Evolutionary conservation across 2,888 invertebrate species (phyloP).

Genomic region (Bruchidius siliquastri): DNA sequence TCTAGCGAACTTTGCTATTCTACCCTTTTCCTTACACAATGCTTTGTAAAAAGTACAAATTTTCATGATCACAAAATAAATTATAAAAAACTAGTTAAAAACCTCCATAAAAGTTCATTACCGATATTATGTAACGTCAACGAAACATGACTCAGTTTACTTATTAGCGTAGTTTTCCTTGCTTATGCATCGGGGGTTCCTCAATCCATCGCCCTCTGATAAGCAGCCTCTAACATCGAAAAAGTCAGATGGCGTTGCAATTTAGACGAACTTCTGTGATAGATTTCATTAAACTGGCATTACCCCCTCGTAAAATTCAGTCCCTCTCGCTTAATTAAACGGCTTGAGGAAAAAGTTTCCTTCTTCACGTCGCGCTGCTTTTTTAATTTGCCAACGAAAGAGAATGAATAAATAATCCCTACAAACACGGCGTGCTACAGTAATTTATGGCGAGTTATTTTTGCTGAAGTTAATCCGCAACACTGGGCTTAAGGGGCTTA

Average conservation of each 20-base stretch:
- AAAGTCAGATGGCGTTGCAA: background rate
- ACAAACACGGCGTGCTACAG: background rate
- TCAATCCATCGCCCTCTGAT: background rate
- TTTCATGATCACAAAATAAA: too few species aligned
- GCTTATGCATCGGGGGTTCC: too few species aligned
- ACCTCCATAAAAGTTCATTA: too few species aligned
- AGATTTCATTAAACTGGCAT: background rate
- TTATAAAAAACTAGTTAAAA: too few species aligned
- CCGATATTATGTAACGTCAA: too few species aligned
- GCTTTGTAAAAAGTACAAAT: too few species aligned
- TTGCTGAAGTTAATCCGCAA: background rate
- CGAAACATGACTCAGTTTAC: too few species aligned
- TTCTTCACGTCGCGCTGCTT: background rate
- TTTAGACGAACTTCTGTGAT: background rate
- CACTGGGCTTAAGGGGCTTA: background rate
- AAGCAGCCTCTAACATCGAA: background rate
- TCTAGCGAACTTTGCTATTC: too few species aligned
- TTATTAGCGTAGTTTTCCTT: too few species aligned
- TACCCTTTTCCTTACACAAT: too few species aligned
- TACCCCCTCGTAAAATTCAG: background rate
- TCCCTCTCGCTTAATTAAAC: background rate
- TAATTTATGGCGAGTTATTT: background rate
- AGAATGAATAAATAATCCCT: background rate
- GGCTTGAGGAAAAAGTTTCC: background rate
- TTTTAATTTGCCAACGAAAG: background rate